phyloP scores from a whole-genome alignment of 2,113 vertebrate species.

The Paraplagusia blochii region DNA sequence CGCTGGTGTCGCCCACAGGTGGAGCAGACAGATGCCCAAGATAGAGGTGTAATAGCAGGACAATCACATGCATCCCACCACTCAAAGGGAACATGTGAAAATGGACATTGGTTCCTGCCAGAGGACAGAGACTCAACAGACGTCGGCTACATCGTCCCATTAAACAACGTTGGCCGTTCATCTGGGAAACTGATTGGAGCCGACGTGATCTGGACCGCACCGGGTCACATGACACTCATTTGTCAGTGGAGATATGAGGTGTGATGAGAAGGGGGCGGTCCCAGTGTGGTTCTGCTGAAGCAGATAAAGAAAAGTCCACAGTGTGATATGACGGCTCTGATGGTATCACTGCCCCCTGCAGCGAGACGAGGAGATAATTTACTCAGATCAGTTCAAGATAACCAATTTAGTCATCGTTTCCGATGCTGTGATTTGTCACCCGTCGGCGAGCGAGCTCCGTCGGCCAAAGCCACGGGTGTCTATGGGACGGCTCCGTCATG shows the following conservation, averaged over 20 bases:
- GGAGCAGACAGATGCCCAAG: constrained; percentile 37
- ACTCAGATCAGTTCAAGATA: constrained; percentile 44
- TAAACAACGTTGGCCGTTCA: constrained; percentile 36
- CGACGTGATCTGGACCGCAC: constrained; percentile 17
- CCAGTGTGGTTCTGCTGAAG: constrained; percentile 10
- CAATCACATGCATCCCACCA: constrained; percentile 28
- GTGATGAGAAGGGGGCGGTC: constrained; percentile 37
- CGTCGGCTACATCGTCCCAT: constrained; percentile 22
- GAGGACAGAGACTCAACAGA: constrained; percentile 30
- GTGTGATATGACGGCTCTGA: constrained; percentile 15
- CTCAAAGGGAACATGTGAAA: constrained; percentile 56
- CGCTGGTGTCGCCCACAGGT: constrained; percentile 34
- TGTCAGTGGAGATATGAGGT: constrained; percentile 45
- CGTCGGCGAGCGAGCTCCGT: neutral
- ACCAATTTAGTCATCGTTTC: constrained; percentile 46
- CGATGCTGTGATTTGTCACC: constrained; percentile 32
- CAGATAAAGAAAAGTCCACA: too few relatives aligned
- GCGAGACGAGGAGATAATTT: constrained; percentile 31
- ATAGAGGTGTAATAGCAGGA: constrained; percentile 50
- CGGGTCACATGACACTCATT: constrained; percentile 26
- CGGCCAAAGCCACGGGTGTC: constrained; percentile 1
- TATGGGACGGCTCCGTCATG: constrained; percentile 21
- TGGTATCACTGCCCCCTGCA: neutral
- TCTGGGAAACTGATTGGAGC: constrained; percentile 28
- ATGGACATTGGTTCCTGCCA: constrained; percentile 38